A percentile compares a stretch with the other conserved stretches of the same genome.
These are phyloP conservation scores for Drosophila neonasuta DNA, from an alignment of 2,888 invertebrate genomes.

Conservation along the genomic window DNA sequence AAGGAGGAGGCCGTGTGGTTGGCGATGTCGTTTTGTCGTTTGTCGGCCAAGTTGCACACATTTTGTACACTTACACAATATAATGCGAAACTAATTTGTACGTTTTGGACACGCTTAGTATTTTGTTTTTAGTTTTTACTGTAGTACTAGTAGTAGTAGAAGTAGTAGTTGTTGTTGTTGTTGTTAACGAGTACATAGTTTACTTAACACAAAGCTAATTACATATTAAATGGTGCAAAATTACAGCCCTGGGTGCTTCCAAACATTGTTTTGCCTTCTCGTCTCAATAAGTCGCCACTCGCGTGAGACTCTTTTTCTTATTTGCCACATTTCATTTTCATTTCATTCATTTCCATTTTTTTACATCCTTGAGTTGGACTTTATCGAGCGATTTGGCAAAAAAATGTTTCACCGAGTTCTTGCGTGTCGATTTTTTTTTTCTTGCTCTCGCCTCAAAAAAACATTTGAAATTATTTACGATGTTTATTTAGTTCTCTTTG, in stretches of 20 bases:
- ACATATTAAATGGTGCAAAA: slow-evolving; percentile 80
- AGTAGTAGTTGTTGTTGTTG: slow-evolving; percentile 37
- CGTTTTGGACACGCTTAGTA: slow-evolving; percentile 54
- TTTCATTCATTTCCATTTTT: slow-evolving; percentile 1
- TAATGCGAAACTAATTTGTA: slow-evolving; percentile 52
- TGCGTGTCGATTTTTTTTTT: slow-evolving; percentile 81
- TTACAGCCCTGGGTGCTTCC: slow-evolving; percentile 81
- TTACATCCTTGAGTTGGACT: slow-evolving; percentile 60
- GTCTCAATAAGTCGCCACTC: slow-evolving; percentile 64
- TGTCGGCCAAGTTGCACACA: slow-evolving; percentile 37
- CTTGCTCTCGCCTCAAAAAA: slow-evolving; percentile 68
- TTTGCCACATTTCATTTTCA: slow-evolving; percentile 12
- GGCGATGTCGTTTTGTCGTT: background rate
- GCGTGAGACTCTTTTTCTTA: slow-evolving; percentile 26
- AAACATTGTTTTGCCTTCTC: slow-evolving; percentile 80
- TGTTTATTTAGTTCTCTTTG: slow-evolving; percentile 32
- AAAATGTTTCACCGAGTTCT: slow-evolving; percentile 80
- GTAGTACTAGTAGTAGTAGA: slow-evolving; percentile 45
- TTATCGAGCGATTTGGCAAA: slow-evolving; percentile 77
- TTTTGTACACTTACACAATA: slow-evolving; percentile 33
- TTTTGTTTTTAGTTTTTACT: slow-evolving; percentile 43
- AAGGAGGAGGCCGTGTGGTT: slow-evolving; percentile 7
- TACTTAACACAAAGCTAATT: slow-evolving; percentile 80
- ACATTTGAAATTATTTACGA: slow-evolving; percentile 53
- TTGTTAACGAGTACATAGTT: slow-evolving; percentile 61